Percentiles rank a stretch among this genome's conserved stretches.
phyloP scores from a whole-genome alignment of 2,113 vertebrate species.

The Myrmecophaga tridactyla region DNA sequence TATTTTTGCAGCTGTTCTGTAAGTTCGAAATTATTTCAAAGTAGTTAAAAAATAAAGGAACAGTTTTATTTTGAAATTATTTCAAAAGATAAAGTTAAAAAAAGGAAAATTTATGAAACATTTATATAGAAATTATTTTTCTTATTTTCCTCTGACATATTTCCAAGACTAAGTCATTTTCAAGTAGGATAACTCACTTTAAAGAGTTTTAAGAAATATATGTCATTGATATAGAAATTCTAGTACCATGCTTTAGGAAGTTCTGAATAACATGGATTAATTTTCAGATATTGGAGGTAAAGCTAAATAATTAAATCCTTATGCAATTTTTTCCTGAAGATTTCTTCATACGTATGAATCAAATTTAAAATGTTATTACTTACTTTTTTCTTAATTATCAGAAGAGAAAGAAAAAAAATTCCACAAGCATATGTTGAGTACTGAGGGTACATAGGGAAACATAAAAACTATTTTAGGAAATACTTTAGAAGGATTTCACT shows the following conservation, averaged over 20 bases:
- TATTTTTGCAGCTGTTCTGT: too few relatives aligned
- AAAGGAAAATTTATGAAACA: not conserved
- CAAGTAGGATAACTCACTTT: not conserved
- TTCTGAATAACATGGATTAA: not conserved
- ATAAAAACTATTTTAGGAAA: not conserved
- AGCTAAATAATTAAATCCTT: not conserved
- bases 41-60: too few relatives aligned
- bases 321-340: not conserved
- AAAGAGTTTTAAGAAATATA: not conserved
- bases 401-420: not conserved
- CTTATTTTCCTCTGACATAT: constrained; percentile 18
- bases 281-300: not conserved
- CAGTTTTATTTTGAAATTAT: too few relatives aligned
- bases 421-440: not conserved
- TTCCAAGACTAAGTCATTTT: not conserved
- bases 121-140: not conserved
- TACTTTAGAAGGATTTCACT: not conserved
- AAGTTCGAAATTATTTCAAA: too few relatives aligned
- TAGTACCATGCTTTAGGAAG: not conserved
- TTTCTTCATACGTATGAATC: not conserved
- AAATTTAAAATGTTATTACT: not conserved
- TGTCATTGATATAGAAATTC: not conserved
- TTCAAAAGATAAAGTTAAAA: too few relatives aligned
- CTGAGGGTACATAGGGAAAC: not conserved
- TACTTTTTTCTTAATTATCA: not conserved